Evolutionary conservation across 2,888 invertebrate genomes (phyloP), one percentile per base, ranked within the genome.

Genomic region (Diarsia dahlii): DNA sequence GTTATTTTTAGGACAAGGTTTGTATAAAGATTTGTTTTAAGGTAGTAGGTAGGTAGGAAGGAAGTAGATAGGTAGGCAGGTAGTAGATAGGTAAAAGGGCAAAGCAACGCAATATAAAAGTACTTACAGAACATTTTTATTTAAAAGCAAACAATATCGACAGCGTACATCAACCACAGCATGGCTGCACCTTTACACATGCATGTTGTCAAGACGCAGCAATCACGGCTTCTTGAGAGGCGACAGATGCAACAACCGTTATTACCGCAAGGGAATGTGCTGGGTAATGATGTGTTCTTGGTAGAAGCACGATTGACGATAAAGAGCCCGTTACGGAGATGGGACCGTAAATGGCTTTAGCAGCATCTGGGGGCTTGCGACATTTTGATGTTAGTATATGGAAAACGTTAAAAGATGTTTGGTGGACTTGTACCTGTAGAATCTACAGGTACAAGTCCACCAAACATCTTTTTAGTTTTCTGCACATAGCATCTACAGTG

Each of bases 211-310:
- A 74, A 71, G 54, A 68, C 34, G 72, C 56, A 67, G 69, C 52
- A 74, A 81, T 74, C 71, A 56, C 63, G 54, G 68, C 34, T 58
- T 66, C 73, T 60, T 66, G 80, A 58, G 74, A 81, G 63, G n/a
- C 68, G 84, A 71, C 84, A 68, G 67, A 81, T 68, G 58, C 64
- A 39, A 54, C 46, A 48, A 69, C 82, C 84, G 83, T 83, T 83
- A 83, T 84, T 74, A 78, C 81, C 78, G 77, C 77, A 76, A 82
- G 83, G 10, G 62, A 84, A 78, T 81, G 71, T 78, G 68, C 71
- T 66, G 46, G 81, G 58, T 84, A 81, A 83, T 83, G 83, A 83
- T 52, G 68, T 74, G 84, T 83, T 84, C 83, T 74, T 60, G 84
- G 83, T 84, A 83, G 23, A 58, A 66, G 48, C 81, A 77, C 78